These are phyloP conservation scores for Pocillopora grandis DNA, from an alignment of 92 coral and sea anemone genomes.

Conservation along the genomic window DNA sequence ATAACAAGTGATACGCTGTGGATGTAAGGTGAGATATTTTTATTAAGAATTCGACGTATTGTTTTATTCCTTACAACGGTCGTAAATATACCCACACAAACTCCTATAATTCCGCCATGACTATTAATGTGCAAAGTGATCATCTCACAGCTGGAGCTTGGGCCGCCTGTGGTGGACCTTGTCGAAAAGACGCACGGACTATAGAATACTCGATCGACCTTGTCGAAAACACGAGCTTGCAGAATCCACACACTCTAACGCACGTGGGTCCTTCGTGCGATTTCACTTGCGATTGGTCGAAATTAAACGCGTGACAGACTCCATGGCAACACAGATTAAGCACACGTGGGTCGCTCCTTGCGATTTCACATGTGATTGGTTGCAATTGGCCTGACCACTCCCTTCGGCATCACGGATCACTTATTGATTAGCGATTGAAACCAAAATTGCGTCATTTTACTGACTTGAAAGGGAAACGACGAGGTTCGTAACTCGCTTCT, in stretches of 20 bases:
- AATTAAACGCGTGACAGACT: not conserved
- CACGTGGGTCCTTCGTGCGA: constrained; percentile 2
- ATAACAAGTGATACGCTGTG: no score
- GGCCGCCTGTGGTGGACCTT: not conserved
- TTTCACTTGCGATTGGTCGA: not conserved
- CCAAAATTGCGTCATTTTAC: not conserved
- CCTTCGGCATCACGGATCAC: not conserved
- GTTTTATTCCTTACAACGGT: no score
- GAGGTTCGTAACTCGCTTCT: not conserved
- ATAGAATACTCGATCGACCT: no score
- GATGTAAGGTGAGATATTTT: no score
- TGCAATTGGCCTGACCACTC: not conserved
- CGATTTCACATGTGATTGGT: constrained; percentile 2
- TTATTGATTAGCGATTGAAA: not conserved
- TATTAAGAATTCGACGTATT: no score
- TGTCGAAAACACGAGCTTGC: not conserved
- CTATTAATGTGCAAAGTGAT: no score
- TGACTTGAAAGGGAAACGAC: no score
- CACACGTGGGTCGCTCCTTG: not conserved
- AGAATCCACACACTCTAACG: not conserved
- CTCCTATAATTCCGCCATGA: no score
- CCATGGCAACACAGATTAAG: not conserved
- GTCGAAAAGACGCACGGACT: not conserved
- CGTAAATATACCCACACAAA: no score
- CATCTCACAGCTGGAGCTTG: no score